These are phyloP conservation scores for Halocynthia aurantium DNA, from an alignment of 23 tunicate genomes.

Conservation along the genomic window DNA sequence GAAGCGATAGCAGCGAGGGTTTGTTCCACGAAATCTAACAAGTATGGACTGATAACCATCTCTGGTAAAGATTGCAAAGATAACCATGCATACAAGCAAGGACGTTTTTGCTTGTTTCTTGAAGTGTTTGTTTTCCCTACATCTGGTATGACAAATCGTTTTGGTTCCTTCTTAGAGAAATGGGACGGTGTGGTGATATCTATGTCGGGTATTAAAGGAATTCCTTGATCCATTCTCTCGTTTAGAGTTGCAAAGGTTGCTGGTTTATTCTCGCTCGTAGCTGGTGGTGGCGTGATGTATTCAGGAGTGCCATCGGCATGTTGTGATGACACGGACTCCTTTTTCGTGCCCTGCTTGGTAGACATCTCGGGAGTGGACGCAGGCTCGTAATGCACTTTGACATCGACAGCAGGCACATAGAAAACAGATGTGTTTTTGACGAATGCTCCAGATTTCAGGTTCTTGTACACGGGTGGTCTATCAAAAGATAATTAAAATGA, in stretches of 20 bases:
- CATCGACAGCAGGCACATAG: conserved; percentile 82
- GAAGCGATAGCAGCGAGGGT: conserved; percentile 32
- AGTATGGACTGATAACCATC: conserved; percentile 79
- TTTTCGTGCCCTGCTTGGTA: not conserved
- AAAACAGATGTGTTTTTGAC: conserved; percentile 39
- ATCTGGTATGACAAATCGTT: not conserved
- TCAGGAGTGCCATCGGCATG: not conserved
- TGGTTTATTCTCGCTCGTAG: not conserved
- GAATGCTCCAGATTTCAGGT: conserved; percentile 1
- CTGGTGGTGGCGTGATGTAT: conserved; percentile 10
- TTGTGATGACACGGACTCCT: not conserved
- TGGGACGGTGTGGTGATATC: conserved; percentile 43
- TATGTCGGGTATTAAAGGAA: conserved; percentile 17
- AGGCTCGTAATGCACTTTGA: conserved; percentile 77
- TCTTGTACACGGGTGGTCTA: conserved; percentile 9
- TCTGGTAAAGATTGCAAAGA: conserved; percentile 84
- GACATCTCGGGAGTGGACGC: conserved; percentile 4
- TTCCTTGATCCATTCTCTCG: not conserved
- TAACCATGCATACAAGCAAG: conserved; percentile 51
- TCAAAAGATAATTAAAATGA: too few species aligned
- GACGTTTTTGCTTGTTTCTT: conserved; percentile 13
- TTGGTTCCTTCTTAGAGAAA: not conserved
- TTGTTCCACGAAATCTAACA: conserved; percentile 92
- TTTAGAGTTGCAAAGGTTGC: not conserved
- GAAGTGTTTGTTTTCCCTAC: conserved; percentile 2